Evolutionary conservation across 2,888 invertebrate species (phyloP), one percentile per base, ranked within the genome.

Genomic region (Pimpla rufipes): DNA sequence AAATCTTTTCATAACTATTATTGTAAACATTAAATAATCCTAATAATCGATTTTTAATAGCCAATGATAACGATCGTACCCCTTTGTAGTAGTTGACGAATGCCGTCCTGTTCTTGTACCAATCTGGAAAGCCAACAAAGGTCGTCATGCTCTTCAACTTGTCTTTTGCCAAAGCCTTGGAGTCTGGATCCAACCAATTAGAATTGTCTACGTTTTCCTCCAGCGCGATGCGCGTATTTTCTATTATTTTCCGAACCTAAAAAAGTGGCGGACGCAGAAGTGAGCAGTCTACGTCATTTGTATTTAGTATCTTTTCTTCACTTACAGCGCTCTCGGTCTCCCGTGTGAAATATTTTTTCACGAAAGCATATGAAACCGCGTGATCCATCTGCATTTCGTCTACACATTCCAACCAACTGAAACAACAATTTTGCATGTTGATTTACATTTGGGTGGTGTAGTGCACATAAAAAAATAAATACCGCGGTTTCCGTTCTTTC

Each of bases 111-210:
- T 95, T 90, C 79, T 95, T 90, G 79, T 95, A 94, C 91, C 94
- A 95, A 78, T 94, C 94, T 2, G 95, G 95, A 87, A 94, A 95
- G 0, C 95, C 95, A 79, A 95, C 94, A 76, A 94, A 92, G 64
- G 94, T 93, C 67, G 92, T 92, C 92, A 95, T 94, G 5, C 92
- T 91, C 68, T 93, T 88, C 2, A 93, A 94, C 92, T 95, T 95
- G 52, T 94, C 92, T 64, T 93, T 92, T 0, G 95, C 95, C 5
- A 94, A 91, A 21, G 88, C 85, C 87, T 94, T 94, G 0, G 95
- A 95, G 40, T 91, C 91, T 8, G 91, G 91, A 83, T 95, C 95
- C 95, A 95, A 95, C 95, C 95, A 95, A 42, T 94, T 93, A 45
- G 94, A 92, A 1, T 92, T 90, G 7, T 90, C 87, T 13, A 95